Evolutionary conservation across 2,113 vertebrate genomes (phyloP), one percentile per base, ranked within the genome.

Genomic region (Passer montanus): DNA sequence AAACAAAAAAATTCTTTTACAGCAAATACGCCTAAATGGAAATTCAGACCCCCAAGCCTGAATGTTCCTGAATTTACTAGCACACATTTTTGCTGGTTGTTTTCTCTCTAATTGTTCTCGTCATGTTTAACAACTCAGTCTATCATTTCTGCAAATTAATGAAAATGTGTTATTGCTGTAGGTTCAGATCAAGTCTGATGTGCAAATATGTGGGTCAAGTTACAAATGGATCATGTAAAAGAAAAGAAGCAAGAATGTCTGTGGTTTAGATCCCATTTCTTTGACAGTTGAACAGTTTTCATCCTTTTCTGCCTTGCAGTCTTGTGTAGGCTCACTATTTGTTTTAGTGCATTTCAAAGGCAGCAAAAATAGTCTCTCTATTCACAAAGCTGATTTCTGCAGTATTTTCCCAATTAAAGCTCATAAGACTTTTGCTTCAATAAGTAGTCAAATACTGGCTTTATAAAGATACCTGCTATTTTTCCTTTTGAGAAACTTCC

Each of bases 91-190:
- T 74, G 37, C 27, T 59, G 7, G 13, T 60, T 81, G 46, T 35
- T 94, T 84, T 79, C 24, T 50, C 56, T 56, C 41, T 70, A 87
- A 84, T 77, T 75, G 43, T 68, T 64, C 28, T 49, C 2, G 0
- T 78, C 27, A 31, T n/a, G 26, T 94, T 78, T 86, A 92, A 77
- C 59, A 84, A 55, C 35, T 86, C 39, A 67, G 83, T 26, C 66
- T 43, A 63, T 64, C 24, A 81, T 68, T 91, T 93, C 80, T 68
- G 39, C 22, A 93, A 72, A 93, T 78, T 87, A 93, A 81, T 78
- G 47, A 95, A 90, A 84, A 63, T 41, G 47, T 35, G 74, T 24
- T 92, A 33, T 67, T 92, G 59, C 37, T 87, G 37, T 46, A 93
- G 31, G 63, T 91, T 94, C 55, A 86, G 72, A 86, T 73, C 41